A percentile compares a stretch with the other conserved stretches of the same genome.
Evolutionary conservation across 2,797 vertebrate species (phyloP).

Genomic region (Hoplostethus atlanticus): DNA sequence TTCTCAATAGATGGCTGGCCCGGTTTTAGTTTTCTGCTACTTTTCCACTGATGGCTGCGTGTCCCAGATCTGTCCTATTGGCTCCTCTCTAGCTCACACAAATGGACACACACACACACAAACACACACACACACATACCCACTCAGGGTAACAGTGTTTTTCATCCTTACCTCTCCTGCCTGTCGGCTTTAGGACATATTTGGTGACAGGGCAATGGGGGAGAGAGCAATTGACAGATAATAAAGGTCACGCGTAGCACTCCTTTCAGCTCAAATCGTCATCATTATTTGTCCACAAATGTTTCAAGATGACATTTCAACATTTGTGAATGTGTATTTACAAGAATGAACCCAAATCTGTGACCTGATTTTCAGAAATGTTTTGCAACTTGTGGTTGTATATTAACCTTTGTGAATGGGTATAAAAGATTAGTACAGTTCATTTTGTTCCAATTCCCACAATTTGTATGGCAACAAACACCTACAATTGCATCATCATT

Average conservation of each 20-base stretch:
- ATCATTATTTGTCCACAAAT: too few relatives aligned
- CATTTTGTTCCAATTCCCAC: too few relatives aligned
- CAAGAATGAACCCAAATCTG: too few relatives aligned
- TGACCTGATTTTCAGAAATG: too few relatives aligned
- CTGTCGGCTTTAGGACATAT: not conserved
- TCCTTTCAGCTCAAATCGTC: not conserved
- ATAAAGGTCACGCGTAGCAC: constrained; percentile 2
- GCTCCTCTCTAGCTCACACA: constrained; percentile 39
- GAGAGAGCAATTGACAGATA: constrained; percentile 5
- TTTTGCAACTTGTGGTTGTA: too few relatives aligned
- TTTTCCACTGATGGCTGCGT: constrained; percentile 56
- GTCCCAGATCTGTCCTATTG: constrained; percentile 77
- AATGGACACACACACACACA: constrained; percentile 38
- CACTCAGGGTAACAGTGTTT: not conserved
- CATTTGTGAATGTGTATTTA: too few relatives aligned
- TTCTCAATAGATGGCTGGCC: constrained; percentile 71
- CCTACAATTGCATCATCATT: too few relatives aligned
- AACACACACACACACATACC: not conserved
- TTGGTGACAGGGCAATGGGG: constrained; percentile 1
- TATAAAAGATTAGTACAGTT: too few relatives aligned
- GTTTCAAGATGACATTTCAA: too few relatives aligned
- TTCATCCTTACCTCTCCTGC: constrained; percentile 13
- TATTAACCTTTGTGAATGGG: too few relatives aligned
- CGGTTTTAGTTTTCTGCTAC: constrained; percentile 65
- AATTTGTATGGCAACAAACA: too few relatives aligned